These are phyloP conservation scores for Schlechtendalia chinensis DNA, from an alignment of 1,140 invertebrate species.

Conservation along the genomic window DNA sequence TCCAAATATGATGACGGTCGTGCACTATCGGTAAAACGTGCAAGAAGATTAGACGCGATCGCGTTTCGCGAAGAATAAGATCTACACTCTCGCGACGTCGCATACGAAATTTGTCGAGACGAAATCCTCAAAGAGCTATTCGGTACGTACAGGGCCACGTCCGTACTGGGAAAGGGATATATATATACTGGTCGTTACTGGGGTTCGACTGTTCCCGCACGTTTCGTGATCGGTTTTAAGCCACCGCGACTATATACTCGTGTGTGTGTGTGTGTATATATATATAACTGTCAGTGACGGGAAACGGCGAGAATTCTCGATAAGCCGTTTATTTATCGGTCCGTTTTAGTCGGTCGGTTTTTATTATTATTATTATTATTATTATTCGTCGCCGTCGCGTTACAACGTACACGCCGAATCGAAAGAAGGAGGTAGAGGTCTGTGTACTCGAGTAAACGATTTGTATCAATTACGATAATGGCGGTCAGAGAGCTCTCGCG, in stretches of 20 bases:
- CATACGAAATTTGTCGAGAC: not conserved
- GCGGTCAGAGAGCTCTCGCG: conserved; percentile 9
- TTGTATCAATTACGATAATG: conserved; percentile 48
- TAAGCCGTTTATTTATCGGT: conserved; percentile 34
- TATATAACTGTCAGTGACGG: not conserved
- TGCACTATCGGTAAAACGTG: no score
- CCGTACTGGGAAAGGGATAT: no score
- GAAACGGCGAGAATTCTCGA: conserved; percentile 9
- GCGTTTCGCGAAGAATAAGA: no score
- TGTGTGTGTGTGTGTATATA: no score
- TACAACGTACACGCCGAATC: no score
- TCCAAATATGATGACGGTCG: no score
- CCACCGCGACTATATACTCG: not conserved
- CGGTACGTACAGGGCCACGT: no score
- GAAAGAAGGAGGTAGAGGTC: not conserved
- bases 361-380: conserved; percentile 36
- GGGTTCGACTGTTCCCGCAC: not conserved
- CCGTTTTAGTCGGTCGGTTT: conserved; percentile 29
- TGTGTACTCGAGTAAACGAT: conserved; percentile 18
- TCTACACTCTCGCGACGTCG: no score
- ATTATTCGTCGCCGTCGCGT: not conserved
- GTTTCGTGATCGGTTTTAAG: not conserved
- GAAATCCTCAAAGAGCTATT: not conserved
- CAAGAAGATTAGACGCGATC: no score
- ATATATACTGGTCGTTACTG: not conserved